Evolutionary conservation across 2,113 vertebrate genomes (phyloP), one percentile per base, ranked within the genome.

Genomic region (Perca flavescens): DNA sequence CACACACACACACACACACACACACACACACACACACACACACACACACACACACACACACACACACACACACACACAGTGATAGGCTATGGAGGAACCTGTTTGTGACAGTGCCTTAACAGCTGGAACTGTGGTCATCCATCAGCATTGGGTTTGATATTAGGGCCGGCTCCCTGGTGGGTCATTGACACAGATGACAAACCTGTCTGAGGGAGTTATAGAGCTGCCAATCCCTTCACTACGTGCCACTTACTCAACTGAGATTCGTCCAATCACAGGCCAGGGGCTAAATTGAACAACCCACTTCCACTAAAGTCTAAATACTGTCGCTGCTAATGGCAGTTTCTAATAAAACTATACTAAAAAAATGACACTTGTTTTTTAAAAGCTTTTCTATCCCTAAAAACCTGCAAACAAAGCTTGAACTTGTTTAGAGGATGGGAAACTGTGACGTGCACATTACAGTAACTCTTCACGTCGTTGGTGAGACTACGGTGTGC

Each of bases 181-280:
- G 86, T 92, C 91, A 90, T 92, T 94, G 94, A 93, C 92, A 91
- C 89, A 89, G 81, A 94, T 93, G 93, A 94, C 94, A 94, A 92
- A 93, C 91, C 92, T 91, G 90, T 92, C 93, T 74, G 85, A 89
- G 79, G 92, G 91, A 92, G 91, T 94, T 92, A 91, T 86, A 88
- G 94, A 92, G 68, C 90, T 89, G 91, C 93, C 91, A 93, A 84
- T 94, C 87, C 79, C 79, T 76, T 64, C 46, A 68, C 78, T 76
- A 53, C 60, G n/a, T 74, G 79, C 80, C 85, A 81, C 79, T 83
- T 79, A 85, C 71, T 88, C 89, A 76, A 52, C 69, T 72, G 77
- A 91, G 80, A 72, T 69, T 77, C 65, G 47, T 70, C 92, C 92
- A 90, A 90, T 91, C 90, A 83, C 80, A 88, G 79, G 69, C 83